Base-by-base conservation (phyloP, 2,888 invertebrate species). In the Zele albiditarsus region DNA sequence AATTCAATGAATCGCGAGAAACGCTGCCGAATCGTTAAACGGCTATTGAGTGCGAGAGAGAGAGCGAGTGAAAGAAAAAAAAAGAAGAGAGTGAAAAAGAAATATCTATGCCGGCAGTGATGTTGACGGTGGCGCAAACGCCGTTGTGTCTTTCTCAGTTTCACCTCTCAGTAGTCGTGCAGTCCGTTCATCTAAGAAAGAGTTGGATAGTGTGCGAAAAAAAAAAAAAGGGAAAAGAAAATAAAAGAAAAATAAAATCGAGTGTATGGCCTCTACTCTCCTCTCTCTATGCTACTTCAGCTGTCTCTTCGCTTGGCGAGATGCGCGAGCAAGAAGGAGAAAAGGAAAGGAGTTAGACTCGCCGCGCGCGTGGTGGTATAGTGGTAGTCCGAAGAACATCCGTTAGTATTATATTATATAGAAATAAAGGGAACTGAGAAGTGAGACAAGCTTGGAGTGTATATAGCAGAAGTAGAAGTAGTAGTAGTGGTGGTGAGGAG, bases 1-100 rank as follows among this genome's bases (percentile, higher is more conserved):
- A 78, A 80, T 80, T 81, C 79, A 81, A 80, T 80, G 81, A 82
- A 79, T 78, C 77, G 79, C 66, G 76, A 78, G 76, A 77, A 75
- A 70, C 75, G 68, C 76, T 67, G 79, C 60, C 75, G 77, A 78
- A 79, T 82, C 78, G 79, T 78, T 81, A 72, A 80, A 78, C 77
- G 76, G 71, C 76, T 76, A 79, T 81, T 80, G 79, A 80, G 75
- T 63, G 74, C 28, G 38, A 42, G 23, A 42, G 38, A 53, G 31
- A 33, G 67, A 63, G 16, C 27, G 31, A 33, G 14, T 23, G 53
- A 57, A 58, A 14, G 69, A 60, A 60, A 33, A 23, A 46, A 53
- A 42, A 66, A 38, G 20, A 8, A 53, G 53, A 27, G 31, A 25
- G 42, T 27, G 23, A 68, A 53, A 60, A 71, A 49, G 60, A 33